phyloP scores from a whole-genome alignment of 2,797 vertebrate genomes.

The Microcaecilia unicolor region DNA sequence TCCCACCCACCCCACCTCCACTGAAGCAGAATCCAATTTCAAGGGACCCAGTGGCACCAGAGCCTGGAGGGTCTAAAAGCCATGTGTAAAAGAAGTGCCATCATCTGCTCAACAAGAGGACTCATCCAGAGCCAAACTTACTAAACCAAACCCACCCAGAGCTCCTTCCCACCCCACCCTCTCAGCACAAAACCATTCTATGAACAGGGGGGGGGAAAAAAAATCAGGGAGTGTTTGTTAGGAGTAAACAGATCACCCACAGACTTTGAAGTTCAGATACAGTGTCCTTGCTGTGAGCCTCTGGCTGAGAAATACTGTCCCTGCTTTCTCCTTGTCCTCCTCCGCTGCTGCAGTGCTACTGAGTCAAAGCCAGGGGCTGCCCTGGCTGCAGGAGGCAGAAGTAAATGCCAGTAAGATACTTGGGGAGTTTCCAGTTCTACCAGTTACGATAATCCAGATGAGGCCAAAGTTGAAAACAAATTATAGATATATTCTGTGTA shows the following conservation, averaged over 20 bases:
- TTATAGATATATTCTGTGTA: not conserved
- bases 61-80: too few relatives aligned
- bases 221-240: conserved; percentile 8
- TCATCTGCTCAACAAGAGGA: too few relatives aligned
- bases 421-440: conserved; percentile 35
- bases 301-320: not conserved
- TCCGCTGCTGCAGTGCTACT: not conserved
- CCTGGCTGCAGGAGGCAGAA: not conserved
- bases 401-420: rapidly evolving
- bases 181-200: conserved; percentile 16
- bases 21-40: too few relatives aligned
- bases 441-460: conserved; percentile 51
- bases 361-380: not conserved
- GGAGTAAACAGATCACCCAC: not conserved
- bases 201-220: conserved; percentile 16
- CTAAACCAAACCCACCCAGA: conserved; percentile 31
- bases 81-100: too few relatives aligned
- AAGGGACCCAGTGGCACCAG: too few relatives aligned
- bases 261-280: not conserved
- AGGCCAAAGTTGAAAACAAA: conserved; percentile 18
- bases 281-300: too few relatives aligned
- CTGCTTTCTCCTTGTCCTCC: not conserved
- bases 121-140: too few relatives aligned
- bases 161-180: conserved; percentile 12
- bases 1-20: too few relatives aligned